Conservation (phyloP, 2,888 invertebrate species). For the Leucoma salicis region DNA sequence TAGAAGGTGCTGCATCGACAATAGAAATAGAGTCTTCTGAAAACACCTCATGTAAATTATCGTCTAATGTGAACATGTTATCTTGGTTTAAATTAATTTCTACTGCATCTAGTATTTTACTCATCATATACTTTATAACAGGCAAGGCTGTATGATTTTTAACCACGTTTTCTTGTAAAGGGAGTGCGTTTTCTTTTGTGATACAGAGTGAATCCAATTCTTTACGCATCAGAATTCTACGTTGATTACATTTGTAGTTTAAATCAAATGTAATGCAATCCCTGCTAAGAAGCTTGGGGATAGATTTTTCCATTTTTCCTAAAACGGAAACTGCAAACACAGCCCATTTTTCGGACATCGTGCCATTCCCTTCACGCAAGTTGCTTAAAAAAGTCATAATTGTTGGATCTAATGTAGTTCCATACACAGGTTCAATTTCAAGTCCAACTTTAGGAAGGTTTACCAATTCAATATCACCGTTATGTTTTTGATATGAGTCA, state of each 20-base stretch:
- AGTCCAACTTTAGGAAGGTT: slow-evolving; percentile 76
- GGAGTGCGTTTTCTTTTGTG: slow-evolving; percentile 1
- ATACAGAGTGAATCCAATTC: slow-evolving; percentile 27
- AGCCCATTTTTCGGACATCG: slow-evolving; percentile 74
- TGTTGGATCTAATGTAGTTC: slow-evolving; percentile 66
- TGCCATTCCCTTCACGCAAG: slow-evolving; percentile 56
- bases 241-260: slow-evolving; percentile 81
- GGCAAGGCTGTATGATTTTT: slow-evolving; percentile 13
- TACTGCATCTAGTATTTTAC: slow-evolving; percentile 82
- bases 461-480: slow-evolving; percentile 69
- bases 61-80: slow-evolving; percentile 56
- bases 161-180: neutral
- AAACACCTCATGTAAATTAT: slow-evolving; percentile 52
- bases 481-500: slow-evolving; percentile 63
- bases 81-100: slow-evolving; percentile 83
- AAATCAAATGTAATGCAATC: slow-evolving; percentile 78
- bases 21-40: slow-evolving; percentile 28
- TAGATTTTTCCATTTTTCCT: slow-evolving; percentile 45
- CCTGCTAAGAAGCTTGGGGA: slow-evolving; percentile 37
- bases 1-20: slow-evolving; percentile 28
- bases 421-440: slow-evolving; percentile 70
- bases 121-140: slow-evolving; percentile 67
- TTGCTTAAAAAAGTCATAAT: slow-evolving; percentile 65
- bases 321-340: slow-evolving; percentile 81
- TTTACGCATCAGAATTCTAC: slow-evolving; percentile 76